These are phyloP conservation scores for Halichoeres trimaculatus DNA, from an alignment of 2,113 vertebrate genomes.

Conservation along the genomic window DNA sequence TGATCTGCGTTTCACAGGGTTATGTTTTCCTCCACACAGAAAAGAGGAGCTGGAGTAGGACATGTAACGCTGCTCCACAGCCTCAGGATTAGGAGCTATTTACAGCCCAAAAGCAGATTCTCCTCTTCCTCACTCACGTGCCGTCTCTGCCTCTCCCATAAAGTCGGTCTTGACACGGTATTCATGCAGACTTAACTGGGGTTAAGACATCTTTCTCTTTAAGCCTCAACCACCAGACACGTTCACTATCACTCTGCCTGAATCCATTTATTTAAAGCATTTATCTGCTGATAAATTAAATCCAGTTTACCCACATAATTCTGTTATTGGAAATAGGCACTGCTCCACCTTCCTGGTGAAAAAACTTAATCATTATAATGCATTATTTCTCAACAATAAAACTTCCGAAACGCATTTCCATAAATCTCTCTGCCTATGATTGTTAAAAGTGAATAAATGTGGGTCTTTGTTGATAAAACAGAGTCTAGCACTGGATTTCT, in stretches of 20 bases:
- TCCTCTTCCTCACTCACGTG: conserved; percentile 18
- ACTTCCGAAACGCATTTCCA: neutral
- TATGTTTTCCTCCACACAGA: neutral
- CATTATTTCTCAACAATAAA: neutral
- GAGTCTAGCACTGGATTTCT: conserved; percentile 41
- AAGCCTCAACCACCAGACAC: conserved; percentile 5
- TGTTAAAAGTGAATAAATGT: conserved; percentile 6
- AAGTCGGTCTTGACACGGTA: conserved; percentile 1
- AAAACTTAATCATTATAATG: neutral
- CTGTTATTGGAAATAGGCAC: neutral
- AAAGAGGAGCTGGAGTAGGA: conserved; percentile 30
- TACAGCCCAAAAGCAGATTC: conserved; percentile 57
- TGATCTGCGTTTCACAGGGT: neutral
- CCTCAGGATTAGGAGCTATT: conserved; percentile 65
- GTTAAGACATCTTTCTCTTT: conserved; percentile 1
- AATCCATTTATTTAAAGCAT: neutral
- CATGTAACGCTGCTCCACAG: conserved; percentile 40
- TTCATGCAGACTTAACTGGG: neutral
- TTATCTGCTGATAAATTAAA: neutral
- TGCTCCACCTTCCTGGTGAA: neutral
- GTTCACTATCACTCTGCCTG: neutral
- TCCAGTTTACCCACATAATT: neutral
- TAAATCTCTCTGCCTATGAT: neutral
- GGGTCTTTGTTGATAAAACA: conserved; percentile 21
- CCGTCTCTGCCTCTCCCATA: conserved; percentile 1